These are phyloP conservation scores for Cremastobaeus sp. DNA, from an alignment of 2,888 invertebrate species.

Conservation along the genomic window DNA sequence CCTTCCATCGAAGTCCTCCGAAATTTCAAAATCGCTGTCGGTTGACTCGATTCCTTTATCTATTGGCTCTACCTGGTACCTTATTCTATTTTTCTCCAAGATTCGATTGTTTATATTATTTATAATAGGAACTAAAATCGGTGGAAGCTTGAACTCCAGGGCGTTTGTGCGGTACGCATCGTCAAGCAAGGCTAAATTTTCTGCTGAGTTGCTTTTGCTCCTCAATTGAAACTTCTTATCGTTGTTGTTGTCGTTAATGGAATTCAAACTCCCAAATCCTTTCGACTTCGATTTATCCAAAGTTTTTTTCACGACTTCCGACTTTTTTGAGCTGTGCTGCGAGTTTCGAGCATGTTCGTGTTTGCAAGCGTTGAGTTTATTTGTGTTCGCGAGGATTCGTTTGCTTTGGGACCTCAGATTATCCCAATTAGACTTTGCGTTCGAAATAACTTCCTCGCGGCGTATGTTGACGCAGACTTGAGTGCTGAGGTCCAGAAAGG, in stretches of 20 bases:
- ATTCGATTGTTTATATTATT: constrained; percentile 79
- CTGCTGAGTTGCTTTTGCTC: constrained; percentile 70
- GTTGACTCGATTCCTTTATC: constrained; percentile 32
- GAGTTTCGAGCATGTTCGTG: constrained; percentile 66
- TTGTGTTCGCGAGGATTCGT: constrained; percentile 77
- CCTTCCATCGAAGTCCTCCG: constrained; percentile 71
- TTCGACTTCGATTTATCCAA: constrained; percentile 69
- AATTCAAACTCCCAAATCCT: constrained; percentile 72
- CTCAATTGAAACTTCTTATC: constrained; percentile 69
- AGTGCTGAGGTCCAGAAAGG: constrained; percentile 82
- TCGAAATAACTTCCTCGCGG: constrained; percentile 90
- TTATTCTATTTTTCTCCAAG: constrained; percentile 58
- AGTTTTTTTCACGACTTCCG: constrained; percentile 66
- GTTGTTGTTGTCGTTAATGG: constrained; percentile 72
- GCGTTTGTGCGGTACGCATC: constrained; percentile 65
- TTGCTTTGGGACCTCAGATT: constrained; percentile 85
- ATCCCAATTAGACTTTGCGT: constrained; percentile 93
- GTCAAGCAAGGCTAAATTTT: constrained; percentile 68
- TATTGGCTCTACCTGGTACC: constrained; percentile 6
- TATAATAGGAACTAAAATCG: constrained; percentile 85
- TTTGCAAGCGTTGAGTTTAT: constrained; percentile 64
- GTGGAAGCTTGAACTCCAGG: constrained; percentile 81
- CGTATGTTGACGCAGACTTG: constrained; percentile 82
- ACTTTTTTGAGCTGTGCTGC: constrained; percentile 68
- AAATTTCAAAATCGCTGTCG: constrained; percentile 71